These are phyloP conservation scores for Amblyraja radiata DNA, from an alignment of 2,797 vertebrate genomes.

Conservation along the genomic window DNA sequence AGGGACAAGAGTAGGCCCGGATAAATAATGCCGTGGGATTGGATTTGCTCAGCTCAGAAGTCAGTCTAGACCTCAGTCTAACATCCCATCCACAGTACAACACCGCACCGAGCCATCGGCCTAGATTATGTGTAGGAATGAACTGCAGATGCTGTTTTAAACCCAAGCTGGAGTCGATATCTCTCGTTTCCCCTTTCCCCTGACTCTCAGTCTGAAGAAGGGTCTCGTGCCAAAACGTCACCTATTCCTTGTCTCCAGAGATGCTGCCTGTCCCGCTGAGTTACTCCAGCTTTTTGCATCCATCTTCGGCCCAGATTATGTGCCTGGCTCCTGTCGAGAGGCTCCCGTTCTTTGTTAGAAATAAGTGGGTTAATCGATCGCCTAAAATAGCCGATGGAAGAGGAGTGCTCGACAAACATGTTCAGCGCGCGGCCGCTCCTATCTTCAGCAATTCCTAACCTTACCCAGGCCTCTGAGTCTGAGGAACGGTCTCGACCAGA, in stretches of 20 bases:
- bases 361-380: conserved; percentile 29
- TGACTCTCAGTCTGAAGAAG: too few species aligned
- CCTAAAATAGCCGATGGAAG: not conserved
- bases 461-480: not conserved
- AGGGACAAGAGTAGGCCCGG: not conserved
- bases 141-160: too few species aligned
- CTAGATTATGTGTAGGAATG: not conserved
- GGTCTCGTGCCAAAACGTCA: too few species aligned
- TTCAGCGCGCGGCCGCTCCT: not conserved
- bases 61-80: not conserved
- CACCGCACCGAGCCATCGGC: not conserved
- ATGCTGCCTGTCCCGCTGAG: too few species aligned
- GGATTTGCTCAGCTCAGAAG: not conserved
- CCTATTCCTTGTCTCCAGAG: too few species aligned
- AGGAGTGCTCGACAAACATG: not conserved
- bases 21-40: not conserved
- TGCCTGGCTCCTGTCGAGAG: not conserved
- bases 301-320: not conserved
- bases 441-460: not conserved
- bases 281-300: too few species aligned
- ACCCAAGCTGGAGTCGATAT: too few species aligned
- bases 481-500: too few species aligned
- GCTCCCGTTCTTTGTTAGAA: conserved; percentile 5
- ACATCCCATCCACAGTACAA: not conserved
- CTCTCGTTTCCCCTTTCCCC: too few species aligned